Evolutionary conservation across 2,113 vertebrate genomes (phyloP).

Genomic region (Pan troglodytes): NHGRI_mPanTro3-v2.1_pri NC_072412.2:69450501-69451000

Average conservation of each 20-base stretch:
- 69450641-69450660: neutral
- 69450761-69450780: neutral
- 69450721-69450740: neutral
- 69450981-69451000: neutral
- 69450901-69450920: neutral
- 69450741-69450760: neutral
- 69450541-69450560: neutral
- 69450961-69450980: neutral
- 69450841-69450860: neutral
- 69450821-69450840: neutral
- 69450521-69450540: neutral
- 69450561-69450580: neutral
- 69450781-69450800: neutral
- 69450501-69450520: neutral
- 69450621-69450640: neutral
- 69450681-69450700: neutral
- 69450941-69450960: neutral
- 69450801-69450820: neutral
- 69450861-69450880: neutral
- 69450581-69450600: neutral
- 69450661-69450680: neutral
- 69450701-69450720: neutral
- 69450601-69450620: neutral
- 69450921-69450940: neutral
- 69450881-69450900: neutral